phyloP scores from a whole-genome alignment of 2,888 invertebrate genomes.

The Dinocampus coccinellae region DNA sequence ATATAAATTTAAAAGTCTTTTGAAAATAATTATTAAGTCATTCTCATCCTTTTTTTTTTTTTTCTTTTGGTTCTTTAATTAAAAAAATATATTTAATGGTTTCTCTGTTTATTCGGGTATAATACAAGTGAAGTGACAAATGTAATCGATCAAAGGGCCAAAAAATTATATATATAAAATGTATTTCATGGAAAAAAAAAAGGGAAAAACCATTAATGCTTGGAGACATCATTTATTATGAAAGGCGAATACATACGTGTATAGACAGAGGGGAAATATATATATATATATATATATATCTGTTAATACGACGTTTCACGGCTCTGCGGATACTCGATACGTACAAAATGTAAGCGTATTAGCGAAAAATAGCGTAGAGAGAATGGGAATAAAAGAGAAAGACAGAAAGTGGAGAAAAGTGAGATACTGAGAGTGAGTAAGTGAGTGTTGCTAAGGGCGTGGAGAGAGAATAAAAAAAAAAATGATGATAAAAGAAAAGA shows the following conservation, averaged over 20 bases:
- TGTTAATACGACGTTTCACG: conserved; percentile 65
- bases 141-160: conserved; percentile 66
- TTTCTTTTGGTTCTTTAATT: not conserved
- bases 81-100: not conserved
- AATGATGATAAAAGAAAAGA: too few relatives aligned
- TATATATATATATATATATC: conserved; percentile 43
- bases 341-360: conserved; percentile 60
- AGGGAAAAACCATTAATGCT: conserved; percentile 58
- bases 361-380: conserved; percentile 41
- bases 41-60: too few relatives aligned
- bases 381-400: conserved; percentile 4
- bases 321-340: conserved; percentile 55
- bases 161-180: conserved; percentile 41
- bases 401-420: too few relatives aligned
- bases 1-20: not conserved
- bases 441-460: conserved; percentile 27
- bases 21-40: too few relatives aligned
- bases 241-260: conserved; percentile 35
- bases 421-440: not conserved
- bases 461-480: not conserved
- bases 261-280: conserved; percentile 27
- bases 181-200: conserved; percentile 19
- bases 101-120: not conserved
- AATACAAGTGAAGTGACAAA: conserved; percentile 60
- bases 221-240: conserved; percentile 65